Conservation (phyloP, 2,797 vertebrate genomes). For the Urophycis tenuis region DNA sequence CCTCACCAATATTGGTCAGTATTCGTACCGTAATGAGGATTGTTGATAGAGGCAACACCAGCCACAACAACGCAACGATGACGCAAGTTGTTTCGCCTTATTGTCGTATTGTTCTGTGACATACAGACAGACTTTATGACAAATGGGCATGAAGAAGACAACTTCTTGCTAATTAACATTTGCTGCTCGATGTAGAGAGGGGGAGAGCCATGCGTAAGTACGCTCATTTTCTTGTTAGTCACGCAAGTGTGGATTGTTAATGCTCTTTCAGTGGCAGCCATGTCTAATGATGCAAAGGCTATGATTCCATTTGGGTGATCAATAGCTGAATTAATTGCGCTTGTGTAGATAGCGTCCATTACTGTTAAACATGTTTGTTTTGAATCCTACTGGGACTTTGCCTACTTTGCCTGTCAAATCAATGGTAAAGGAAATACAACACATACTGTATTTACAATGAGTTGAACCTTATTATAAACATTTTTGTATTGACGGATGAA, state of each 20-base stretch:
- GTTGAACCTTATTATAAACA: background rate
- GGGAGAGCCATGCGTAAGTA: conserved; percentile 34
- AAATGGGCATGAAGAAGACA: conserved; percentile 37
- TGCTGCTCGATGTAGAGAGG: conserved; percentile 29
- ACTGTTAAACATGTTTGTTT: conserved; percentile 19
- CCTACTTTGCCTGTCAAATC: background rate
- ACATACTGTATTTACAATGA: background rate
- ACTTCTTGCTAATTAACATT: conserved; percentile 43
- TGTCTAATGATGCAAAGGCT: conserved; percentile 40
- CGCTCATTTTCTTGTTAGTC: conserved; percentile 43
- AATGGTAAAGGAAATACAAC: background rate
- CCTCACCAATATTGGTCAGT: background rate
- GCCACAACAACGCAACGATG: conserved; percentile 5
- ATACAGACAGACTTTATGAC: conserved; percentile 7
- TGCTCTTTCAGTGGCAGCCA: conserved; percentile 27
- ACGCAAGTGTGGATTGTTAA: conserved; percentile 36
- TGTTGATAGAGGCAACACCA: background rate
- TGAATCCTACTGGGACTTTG: background rate
- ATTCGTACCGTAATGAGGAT: background rate
- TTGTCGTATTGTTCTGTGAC: background rate
- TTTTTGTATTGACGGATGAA: background rate
- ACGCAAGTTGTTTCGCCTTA: background rate
- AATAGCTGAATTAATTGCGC: conserved; percentile 20
- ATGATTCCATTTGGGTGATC: conserved; percentile 29
- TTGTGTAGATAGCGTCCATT: conserved; percentile 5